These are phyloP conservation scores for Saguinus imperator DNA, from an alignment of 2,113 vertebrate genomes.

Conservation along the genomic window DNA sequence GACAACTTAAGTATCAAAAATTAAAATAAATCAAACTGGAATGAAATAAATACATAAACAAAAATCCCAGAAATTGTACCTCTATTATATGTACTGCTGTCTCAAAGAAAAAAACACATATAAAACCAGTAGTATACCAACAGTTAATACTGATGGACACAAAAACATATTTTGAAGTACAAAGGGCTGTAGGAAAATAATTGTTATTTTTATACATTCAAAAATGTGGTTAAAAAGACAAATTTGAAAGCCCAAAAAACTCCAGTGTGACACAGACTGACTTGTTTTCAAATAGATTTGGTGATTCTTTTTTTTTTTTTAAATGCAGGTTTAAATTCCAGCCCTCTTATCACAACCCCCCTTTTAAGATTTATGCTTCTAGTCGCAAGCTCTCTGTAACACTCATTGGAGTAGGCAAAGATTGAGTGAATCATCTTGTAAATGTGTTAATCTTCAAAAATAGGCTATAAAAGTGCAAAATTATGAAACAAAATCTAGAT, in stretches of 20 bases:
- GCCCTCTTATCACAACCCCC: slow-evolving; percentile 59
- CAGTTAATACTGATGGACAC: slow-evolving; percentile 88
- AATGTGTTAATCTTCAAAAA: slow-evolving; percentile 88
- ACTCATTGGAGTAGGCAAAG: slow-evolving; percentile 77
- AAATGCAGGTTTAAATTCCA: slow-evolving; percentile 68
- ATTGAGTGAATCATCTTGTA: slow-evolving; percentile 85
- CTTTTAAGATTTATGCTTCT: slow-evolving; percentile 52
- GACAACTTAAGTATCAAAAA: slow-evolving; percentile 83
- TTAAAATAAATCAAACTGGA: slow-evolving; percentile 87
- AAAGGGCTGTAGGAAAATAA: slow-evolving; percentile 73
- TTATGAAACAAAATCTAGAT: slow-evolving; percentile 85
- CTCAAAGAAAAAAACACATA: slow-evolving; percentile 81
- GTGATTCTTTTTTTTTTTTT: slow-evolving; percentile 73
- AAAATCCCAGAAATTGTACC: slow-evolving; percentile 85
- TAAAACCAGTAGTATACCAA: slow-evolving; percentile 88
- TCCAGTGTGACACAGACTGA: slow-evolving; percentile 76
- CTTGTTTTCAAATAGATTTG: slow-evolving; percentile 76
- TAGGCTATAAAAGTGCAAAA: slow-evolving; percentile 90
- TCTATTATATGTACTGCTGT: slow-evolving; percentile 83
- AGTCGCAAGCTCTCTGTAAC: slow-evolving; percentile 71
- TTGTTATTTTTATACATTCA: slow-evolving; percentile 62
- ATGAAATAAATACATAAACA: slow-evolving; percentile 90
- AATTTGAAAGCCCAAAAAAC: slow-evolving; percentile 65
- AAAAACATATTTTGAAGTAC: slow-evolving; percentile 77
- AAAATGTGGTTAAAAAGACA: slow-evolving; percentile 56